Evolutionary conservation across 2,113 vertebrate genomes (phyloP), one percentile per base, ranked within the genome.

Genomic region (Mobula birostris): DNA sequence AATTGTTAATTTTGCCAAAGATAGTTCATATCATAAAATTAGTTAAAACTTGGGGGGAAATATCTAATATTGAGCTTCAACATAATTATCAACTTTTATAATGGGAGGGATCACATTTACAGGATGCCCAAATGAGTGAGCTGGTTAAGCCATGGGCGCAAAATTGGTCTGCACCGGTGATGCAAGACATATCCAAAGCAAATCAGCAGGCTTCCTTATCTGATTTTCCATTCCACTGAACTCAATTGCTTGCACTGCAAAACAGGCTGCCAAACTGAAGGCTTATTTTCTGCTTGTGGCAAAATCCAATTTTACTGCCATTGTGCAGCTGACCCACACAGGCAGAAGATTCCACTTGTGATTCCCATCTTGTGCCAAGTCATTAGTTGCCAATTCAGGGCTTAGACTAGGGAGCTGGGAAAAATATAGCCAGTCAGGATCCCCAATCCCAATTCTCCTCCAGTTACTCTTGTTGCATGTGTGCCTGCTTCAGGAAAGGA

Each of bases 1-100:
- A 88, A 88, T 88, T 90, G 85, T 58, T 90, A 66, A 68, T 66
- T 66, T 90, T 90, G 61, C 85, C 85, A 68, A 7, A 66, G 63
- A 15, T 68, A 90, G 66, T 66, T 88, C 68, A 29, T 90, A 66
- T 1, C 12, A 9, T 88, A 36, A 36, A 36, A 5, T 90, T 68
- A 17, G 85, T 68, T 6, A 12, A 68, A 90, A 68, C n/a, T n/a
- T n/a, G 2, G n/a, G 1, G 19, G 7, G 19, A 36, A 6, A 66
- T 1, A 32, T 17, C 29, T 90, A 66, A 32, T 61, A 90, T 66
- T 68, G 85, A 90, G 29, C 29, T 15, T 32, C 85, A 90, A 66
- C 61, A 32, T 68, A 32, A 66, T 63, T 88, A 66, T 63, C 63
- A 32, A 66, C 29, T 7, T 32, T 32, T 68, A 66, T 90, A 15